phyloP scores from a whole-genome alignment of 2,888 invertebrate genomes.

The Amphipyra tragopoginis region DNA sequence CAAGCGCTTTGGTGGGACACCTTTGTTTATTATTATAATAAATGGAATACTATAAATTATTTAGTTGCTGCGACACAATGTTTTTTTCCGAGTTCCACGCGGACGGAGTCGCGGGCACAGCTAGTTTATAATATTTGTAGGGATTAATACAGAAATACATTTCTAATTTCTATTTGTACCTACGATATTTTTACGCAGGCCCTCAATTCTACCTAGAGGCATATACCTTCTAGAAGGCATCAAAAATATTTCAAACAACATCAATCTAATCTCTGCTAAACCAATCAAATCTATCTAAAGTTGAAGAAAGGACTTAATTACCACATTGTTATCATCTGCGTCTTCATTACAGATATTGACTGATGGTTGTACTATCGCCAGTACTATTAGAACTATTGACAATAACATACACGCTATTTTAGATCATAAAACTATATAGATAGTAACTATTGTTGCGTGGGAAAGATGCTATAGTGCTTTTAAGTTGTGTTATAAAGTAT shows the following conservation, averaged over 20 bases:
- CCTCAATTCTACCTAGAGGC: slow-evolving; percentile 8
- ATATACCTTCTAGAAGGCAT: slow-evolving; percentile 4
- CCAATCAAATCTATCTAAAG: slow-evolving; percentile 42
- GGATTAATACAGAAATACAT: no score
- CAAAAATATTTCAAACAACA: no score
- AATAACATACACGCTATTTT: slow-evolving; percentile 7
- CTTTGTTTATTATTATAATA: no score
- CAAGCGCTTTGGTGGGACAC: no score
- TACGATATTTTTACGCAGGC: no score
- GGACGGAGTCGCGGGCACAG: no score
- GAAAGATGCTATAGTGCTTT: slow-evolving; percentile 25
- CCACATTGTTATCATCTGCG: slow-evolving; percentile 74
- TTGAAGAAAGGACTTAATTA: slow-evolving; percentile 76
- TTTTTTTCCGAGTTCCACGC: no score
- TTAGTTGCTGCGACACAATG: no score
- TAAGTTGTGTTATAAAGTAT: slow-evolving; percentile 22
- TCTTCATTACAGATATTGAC: slow-evolving; percentile 76
- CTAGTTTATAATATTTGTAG: no score
- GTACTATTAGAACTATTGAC: slow-evolving; percentile 7
- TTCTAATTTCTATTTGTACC: no score
- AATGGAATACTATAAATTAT: no score
- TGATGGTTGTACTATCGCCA: slow-evolving; percentile 61
- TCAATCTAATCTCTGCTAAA: slow-evolving; percentile 10
- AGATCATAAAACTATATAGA: slow-evolving; percentile 18
- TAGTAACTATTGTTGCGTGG: slow-evolving; percentile 28